Evolutionary conservation across 1,140 invertebrate species (phyloP).

Genomic region (Phymastichus coffea): DNA sequence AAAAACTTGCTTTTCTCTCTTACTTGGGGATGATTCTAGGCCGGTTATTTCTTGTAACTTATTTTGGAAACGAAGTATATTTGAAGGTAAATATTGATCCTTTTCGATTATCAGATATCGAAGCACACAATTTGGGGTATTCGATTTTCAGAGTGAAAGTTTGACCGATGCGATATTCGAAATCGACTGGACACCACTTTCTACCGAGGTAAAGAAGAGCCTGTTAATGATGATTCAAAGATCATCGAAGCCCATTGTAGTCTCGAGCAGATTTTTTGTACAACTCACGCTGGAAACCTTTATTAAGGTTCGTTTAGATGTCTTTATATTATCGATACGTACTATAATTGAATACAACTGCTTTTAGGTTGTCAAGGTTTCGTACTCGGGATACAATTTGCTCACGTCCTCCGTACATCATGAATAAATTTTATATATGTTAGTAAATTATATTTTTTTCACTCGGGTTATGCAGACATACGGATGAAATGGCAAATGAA

Average conservation of each 20-base stretch:
- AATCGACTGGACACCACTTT: neutral
- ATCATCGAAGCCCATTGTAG: neutral
- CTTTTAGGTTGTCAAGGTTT: neutral
- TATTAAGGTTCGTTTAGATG: too few relatives aligned
- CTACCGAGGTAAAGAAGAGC: neutral
- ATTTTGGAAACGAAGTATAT: neutral
- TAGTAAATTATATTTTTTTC: too few relatives aligned
- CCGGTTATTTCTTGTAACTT: neutral
- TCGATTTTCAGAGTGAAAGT: neutral
- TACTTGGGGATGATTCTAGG: neutral
- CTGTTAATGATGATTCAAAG: neutral
- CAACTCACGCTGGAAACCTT: neutral
- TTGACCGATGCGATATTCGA: neutral
- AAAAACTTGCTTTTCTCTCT: neutral
- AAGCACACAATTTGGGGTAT: too few relatives aligned
- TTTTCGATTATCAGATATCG: too few relatives aligned
- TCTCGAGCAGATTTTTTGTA: neutral
- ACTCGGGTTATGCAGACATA: too few relatives aligned
- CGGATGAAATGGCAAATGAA: too few relatives aligned
- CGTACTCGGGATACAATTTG: neutral
- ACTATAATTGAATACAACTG: too few relatives aligned
- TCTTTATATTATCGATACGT: too few relatives aligned
- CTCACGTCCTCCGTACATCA: neutral
- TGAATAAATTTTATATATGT: too few relatives aligned
- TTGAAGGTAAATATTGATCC: too few relatives aligned